A percentile compares a stretch with the other conserved stretches of the same genome.
Conservation (phyloP, 1,140 invertebrate species). For the Drosophila mojavensis region DNA sequence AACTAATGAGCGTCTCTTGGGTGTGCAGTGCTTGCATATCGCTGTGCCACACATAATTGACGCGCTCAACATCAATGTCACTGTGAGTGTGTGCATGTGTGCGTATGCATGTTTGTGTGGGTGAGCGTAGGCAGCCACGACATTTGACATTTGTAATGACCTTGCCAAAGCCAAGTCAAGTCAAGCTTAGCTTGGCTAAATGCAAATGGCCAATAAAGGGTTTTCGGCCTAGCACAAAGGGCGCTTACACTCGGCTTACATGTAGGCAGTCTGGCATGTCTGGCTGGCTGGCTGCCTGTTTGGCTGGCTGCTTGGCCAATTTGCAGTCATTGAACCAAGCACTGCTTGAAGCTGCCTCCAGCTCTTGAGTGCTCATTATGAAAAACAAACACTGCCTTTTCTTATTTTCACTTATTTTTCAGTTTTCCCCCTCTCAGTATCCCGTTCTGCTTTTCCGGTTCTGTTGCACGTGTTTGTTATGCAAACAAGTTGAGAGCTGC, state of each 20-base stretch:
- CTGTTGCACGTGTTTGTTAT: conserved; percentile 62
- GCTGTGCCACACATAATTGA: conserved; percentile 58
- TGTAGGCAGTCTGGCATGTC: neutral
- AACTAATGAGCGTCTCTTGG: conserved; percentile 73
- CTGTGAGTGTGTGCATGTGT: neutral
- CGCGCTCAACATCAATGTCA: conserved; percentile 47
- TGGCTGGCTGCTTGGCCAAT: conserved; percentile 16
- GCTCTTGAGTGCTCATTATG: conserved; percentile 33
- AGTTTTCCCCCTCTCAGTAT: neutral
- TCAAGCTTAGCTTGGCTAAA: neutral
- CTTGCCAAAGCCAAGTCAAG: conserved; percentile 25
- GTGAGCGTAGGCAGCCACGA: neutral
- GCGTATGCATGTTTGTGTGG: neutral
- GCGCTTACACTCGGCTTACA: neutral
- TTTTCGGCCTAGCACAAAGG: conserved; percentile 1
- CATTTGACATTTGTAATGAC: conserved; percentile 59
- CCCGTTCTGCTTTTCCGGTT: conserved; percentile 14
- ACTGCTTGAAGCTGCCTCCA: neutral
- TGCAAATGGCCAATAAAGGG: conserved; percentile 36
- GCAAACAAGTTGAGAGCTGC: conserved; percentile 62
- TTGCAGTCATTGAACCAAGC: conserved; percentile 56
- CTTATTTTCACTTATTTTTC: conserved; percentile 30
- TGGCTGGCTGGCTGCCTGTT: conserved; percentile 23
- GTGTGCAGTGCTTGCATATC: conserved; percentile 44
- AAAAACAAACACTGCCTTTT: conserved; percentile 32